These are phyloP conservation scores for Hydrolagus affinis DNA, from an alignment of 2,113 vertebrate genomes.

Conservation along the genomic window DNA sequence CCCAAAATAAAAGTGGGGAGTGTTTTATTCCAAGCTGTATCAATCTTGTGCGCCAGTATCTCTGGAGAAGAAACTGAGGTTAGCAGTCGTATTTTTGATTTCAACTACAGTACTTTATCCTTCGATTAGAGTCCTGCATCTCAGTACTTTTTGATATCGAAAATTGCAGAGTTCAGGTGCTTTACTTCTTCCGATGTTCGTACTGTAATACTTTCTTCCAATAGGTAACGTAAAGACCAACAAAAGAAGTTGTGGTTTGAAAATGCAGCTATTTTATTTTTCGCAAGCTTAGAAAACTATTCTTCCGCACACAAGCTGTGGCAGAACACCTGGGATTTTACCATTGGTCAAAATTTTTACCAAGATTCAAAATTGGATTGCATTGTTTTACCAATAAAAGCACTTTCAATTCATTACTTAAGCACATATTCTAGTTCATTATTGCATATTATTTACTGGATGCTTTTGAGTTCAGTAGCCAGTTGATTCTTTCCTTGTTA, in stretches of 20 bases:
- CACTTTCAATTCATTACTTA: background rate
- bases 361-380: constrained; percentile 14
- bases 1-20: background rate
- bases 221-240: background rate
- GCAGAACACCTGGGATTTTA: no score
- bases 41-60: background rate
- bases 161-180: background rate
- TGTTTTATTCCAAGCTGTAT: background rate
- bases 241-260: background rate
- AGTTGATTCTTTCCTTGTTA: background rate
- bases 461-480: background rate
- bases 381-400: constrained; percentile 9
- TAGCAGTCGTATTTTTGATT: background rate
- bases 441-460: background rate
- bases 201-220: background rate
- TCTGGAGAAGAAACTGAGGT: constrained; percentile 1
- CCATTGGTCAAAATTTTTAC: background rate
- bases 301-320: background rate
- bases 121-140: background rate
- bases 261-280: background rate
- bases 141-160: background rate
- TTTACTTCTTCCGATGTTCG: background rate
- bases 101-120: background rate
- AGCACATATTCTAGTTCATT: background rate
- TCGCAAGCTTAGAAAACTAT: background rate